phyloP scores from a whole-genome alignment of 2,797 vertebrate genomes.

The Avahi laniger region DNA sequence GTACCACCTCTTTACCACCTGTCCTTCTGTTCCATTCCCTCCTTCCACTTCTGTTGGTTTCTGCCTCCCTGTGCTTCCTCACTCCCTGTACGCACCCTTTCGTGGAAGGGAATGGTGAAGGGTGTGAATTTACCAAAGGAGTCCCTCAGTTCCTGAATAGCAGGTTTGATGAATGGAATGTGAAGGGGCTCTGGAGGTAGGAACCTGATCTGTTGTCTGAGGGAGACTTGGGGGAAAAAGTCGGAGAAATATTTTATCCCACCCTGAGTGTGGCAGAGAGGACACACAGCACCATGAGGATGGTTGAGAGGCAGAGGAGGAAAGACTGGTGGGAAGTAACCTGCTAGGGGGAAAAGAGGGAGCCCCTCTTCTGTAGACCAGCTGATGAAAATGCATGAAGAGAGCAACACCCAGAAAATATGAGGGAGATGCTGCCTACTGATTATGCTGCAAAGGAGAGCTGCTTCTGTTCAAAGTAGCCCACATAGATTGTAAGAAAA shows the following conservation, averaged over 20 bases:
- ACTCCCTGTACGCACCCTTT: neutral
- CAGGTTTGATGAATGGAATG: neutral
- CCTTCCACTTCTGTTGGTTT: neutral
- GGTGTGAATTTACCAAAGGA: neutral
- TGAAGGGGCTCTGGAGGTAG: neutral
- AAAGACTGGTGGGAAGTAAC: neutral
- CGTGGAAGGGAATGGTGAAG: neutral
- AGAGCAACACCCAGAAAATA: neutral
- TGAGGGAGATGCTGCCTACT: neutral
- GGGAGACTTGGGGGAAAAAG: neutral
- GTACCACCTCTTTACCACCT: neutral
- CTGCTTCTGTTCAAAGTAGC: neutral
- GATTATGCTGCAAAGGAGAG: neutral
- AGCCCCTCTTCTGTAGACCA: neutral
- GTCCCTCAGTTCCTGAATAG: neutral
- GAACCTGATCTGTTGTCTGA: neutral
- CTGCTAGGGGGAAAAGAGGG: neutral
- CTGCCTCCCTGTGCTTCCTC: neutral
- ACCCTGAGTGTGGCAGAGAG: neutral
- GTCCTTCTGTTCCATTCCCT: neutral
- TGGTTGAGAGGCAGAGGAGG: neutral
- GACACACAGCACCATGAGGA: neutral
- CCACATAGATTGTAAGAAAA: neutral
- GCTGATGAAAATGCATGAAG: neutral
- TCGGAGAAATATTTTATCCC: slow-evolving; percentile 16